These are phyloP conservation scores for Dicaeum eximium DNA, from an alignment of 2,113 vertebrate genomes.

Conservation along the genomic window DNA sequence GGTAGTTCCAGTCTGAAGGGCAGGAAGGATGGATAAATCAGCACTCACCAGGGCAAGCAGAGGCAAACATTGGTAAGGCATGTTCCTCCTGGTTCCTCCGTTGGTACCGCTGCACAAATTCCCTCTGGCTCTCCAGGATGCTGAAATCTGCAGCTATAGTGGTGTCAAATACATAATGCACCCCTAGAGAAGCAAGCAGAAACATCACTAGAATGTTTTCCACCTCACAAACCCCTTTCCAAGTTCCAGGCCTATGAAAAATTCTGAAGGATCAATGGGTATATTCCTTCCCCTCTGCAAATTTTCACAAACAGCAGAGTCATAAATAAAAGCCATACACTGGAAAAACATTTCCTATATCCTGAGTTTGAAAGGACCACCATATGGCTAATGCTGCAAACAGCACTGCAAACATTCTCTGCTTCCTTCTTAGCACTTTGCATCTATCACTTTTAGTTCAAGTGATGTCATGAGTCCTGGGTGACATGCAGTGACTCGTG, in stretches of 20 bases:
- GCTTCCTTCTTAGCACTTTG: not conserved
- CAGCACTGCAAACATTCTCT: not conserved
- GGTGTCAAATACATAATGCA: conserved; percentile 89
- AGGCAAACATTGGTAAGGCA: conserved; percentile 93
- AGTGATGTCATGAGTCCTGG: fast-evolving
- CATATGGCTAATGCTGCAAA: not conserved
- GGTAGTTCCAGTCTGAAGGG: not conserved
- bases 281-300: not conserved
- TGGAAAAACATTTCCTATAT: not conserved
- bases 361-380: not conserved
- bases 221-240: not conserved
- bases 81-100: conserved; percentile 82
- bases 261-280: fast-evolving
- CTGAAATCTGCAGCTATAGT: conserved; percentile 90
- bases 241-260: not conserved
- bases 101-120: conserved; percentile 87
- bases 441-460: not conserved
- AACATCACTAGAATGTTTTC: not conserved
- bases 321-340: not conserved
- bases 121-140: conserved; percentile 91
- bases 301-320: not conserved
- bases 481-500: not conserved
- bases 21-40: not conserved
- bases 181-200: conserved; percentile 69
- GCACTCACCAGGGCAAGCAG: conserved; percentile 90